Conservation (phyloP, 1,140 invertebrate genomes). For the Lysiphlebus fabarum region DNA sequence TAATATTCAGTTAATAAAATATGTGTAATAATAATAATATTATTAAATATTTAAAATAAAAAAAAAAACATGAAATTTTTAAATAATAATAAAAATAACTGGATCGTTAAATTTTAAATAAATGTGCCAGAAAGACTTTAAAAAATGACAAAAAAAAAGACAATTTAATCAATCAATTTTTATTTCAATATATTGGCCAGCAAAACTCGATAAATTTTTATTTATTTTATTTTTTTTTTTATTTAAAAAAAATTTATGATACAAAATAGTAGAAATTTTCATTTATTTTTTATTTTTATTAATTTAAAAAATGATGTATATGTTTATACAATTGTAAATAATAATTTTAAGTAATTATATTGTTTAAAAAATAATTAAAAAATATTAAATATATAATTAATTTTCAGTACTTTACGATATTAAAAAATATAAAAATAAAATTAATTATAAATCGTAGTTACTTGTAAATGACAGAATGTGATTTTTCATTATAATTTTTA, state of each 20-base stretch:
- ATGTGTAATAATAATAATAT: neutral
- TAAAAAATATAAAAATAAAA: neutral
- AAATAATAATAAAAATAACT: constrained; percentile 3
- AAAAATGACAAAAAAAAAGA: constrained; percentile 14
- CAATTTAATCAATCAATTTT: constrained; percentile 12
- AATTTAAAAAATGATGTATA: constrained; percentile 22
- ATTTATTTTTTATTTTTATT: constrained; percentile 31
- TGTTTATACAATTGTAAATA: constrained; percentile 40
- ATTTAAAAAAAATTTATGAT: constrained; percentile 12
- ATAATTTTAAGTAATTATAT: neutral
- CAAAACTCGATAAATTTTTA: constrained; percentile 6
- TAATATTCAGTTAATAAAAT: constrained; percentile 5
- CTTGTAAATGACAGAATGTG: constrained; percentile 13
- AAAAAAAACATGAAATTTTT: constrained; percentile 1
- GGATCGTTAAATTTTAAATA: constrained; percentile 4
- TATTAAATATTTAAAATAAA: neutral
- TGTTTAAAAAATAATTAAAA: too few relatives aligned
- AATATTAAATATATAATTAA: constrained; percentile 7
- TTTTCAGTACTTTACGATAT: neutral
- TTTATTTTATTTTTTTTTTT: constrained; percentile 7
- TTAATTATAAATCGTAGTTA: too few relatives aligned
- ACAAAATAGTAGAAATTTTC: constrained; percentile 32
- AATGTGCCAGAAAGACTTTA: constrained; percentile 29
- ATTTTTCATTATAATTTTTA: constrained; percentile 10
- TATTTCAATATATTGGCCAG: constrained; percentile 15